Conservation (phyloP, 2,113 vertebrate genomes). For the Gallinago paraguaiae region DNA sequence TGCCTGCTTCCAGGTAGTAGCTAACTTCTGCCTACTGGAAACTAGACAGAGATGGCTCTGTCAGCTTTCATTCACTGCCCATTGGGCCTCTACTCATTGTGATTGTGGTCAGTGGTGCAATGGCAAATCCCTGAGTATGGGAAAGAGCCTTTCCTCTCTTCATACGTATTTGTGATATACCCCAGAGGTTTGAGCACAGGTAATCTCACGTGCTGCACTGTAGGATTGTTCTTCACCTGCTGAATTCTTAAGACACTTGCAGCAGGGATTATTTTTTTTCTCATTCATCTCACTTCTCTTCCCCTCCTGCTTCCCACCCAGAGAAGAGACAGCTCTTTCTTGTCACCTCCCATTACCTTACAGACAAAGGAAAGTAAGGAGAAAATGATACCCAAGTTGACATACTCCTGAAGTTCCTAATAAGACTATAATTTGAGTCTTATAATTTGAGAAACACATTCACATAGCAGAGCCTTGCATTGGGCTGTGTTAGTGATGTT, state of each 20-base stretch:
- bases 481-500: background rate
- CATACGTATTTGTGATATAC: background rate
- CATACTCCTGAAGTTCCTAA: background rate
- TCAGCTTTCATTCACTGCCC: background rate
- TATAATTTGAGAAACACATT: background rate
- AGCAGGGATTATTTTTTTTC: background rate
- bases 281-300: background rate
- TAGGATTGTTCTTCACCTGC: background rate
- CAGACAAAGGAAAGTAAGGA: background rate
- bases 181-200: background rate
- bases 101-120: accelerated
- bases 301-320: background rate
- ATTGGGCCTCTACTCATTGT: background rate
- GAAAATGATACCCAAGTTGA: background rate
- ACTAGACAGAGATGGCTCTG: background rate
- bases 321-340: background rate
- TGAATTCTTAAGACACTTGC: background rate
- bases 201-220: background rate
- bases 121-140: background rate
- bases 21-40: background rate
- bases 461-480: background rate
- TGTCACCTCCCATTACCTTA: background rate
- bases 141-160: background rate
- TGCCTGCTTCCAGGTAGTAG: background rate
- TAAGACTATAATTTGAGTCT: background rate